Conservation (phyloP, 2,797 vertebrate species). For the Remorina albescens region DNA sequence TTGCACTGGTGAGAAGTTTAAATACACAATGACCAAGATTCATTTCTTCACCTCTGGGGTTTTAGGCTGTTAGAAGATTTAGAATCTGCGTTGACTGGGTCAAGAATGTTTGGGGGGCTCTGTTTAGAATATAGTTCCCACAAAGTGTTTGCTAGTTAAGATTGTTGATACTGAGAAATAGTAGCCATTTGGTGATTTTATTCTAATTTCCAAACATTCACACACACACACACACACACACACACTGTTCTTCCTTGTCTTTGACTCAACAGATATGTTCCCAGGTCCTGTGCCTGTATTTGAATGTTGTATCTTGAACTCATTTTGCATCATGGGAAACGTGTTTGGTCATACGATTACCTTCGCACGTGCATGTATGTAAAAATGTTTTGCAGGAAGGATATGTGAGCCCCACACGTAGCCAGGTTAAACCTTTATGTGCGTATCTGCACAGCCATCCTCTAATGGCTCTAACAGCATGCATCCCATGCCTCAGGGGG, state of each 20-base stretch:
- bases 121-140: constrained; percentile 47
- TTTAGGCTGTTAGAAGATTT: constrained; percentile 45
- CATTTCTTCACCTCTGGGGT: constrained; percentile 52
- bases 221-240: background rate
- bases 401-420: constrained; percentile 31
- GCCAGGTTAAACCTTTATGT: constrained; percentile 50
- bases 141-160: constrained; percentile 49
- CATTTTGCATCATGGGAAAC: constrained; percentile 14
- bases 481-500: constrained; percentile 34
- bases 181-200: background rate
- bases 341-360: constrained; percentile 18
- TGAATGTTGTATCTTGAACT: constrained; percentile 22
- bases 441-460: constrained; percentile 39
- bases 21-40: constrained; percentile 49
- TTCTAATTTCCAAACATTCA: background rate
- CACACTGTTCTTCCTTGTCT: constrained; percentile 3
- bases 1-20: constrained; percentile 52
- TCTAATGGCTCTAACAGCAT: constrained; percentile 20
- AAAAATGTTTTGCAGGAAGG: background rate
- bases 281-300: background rate
- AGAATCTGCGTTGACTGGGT: constrained; percentile 39
- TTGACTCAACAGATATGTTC: constrained; percentile 5
- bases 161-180: constrained; percentile 47
- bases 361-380: constrained; percentile 22
- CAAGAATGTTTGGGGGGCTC: constrained; percentile 49